Base-by-base conservation (phyloP, 2,888 invertebrate species). In the Megaustenia siamemsis region DNA sequence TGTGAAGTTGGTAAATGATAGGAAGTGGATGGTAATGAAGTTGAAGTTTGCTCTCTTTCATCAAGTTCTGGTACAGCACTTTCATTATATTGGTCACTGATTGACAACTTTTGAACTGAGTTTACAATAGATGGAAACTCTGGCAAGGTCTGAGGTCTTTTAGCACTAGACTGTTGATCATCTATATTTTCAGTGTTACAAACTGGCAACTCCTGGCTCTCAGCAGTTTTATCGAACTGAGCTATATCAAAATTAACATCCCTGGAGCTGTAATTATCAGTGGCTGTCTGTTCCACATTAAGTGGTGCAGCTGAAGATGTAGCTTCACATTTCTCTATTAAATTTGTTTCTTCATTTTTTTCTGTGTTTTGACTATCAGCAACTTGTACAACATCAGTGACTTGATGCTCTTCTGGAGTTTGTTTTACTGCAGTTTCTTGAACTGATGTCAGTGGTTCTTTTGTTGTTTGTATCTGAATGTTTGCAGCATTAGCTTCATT, bases 131-230 rank as follows among this genome's bases (percentile, higher is more conserved):
- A 66, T 66, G 69, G 21, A 35, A 69, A 73, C 43, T 56, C 43
- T 38, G 82, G 56, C 28, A 82, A 32, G 8, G 40, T 82, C 40
- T 82, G 71, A 43, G 82, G 82, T 40, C 82, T 82, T 40, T 40
- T 68, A 43, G n/a, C 24, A 43, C 32, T 35, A 60, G 21, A 60
- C 18, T 82, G 82, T 21, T 24, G n/a, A 5, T 60, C 82, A 32
- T 18, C 56, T 38, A 10, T 32, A 60, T 56, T 60, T 49, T 35
- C 73, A 43, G 73, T 49, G 4, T 32, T 21, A 73, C 45, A 32
- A 49, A 49, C 28, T 73, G 49, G 18, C 49, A 49, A n/a, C 1
- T 32, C 49, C 35, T 43, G 32, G 1, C 4, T 49, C 18, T 49
- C 32, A 24, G 0, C 49, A 1, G 12, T 43, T 32, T 49, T 21